A percentile compares a stretch with the other conserved stretches of the same genome.
Evolutionary conservation across 2,888 invertebrate genomes (phyloP).

Genomic region (Bruchidius siliquastri): DNA sequence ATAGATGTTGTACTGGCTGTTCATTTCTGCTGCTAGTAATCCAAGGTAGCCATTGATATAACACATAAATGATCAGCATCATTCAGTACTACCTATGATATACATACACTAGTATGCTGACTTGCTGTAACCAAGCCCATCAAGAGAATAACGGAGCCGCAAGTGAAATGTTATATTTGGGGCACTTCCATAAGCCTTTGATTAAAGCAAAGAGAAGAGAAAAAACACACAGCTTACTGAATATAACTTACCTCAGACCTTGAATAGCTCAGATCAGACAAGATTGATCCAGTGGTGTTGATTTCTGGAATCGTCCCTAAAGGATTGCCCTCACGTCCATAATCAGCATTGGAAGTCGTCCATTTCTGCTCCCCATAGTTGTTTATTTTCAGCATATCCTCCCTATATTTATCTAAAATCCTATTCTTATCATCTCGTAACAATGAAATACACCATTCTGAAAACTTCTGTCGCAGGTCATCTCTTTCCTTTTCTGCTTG

Average conservation of each 20-base stretch:
- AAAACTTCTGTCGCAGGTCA: slow-evolving; percentile 18
- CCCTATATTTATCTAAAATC: slow-evolving; percentile 37
- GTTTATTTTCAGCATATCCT: slow-evolving; percentile 74
- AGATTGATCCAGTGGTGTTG: slow-evolving; percentile 74
- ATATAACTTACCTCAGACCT: slow-evolving; percentile 59
- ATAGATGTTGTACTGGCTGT: too few species aligned
- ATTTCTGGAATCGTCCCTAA: slow-evolving; percentile 64
- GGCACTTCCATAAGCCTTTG: too few species aligned
- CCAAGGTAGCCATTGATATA: too few species aligned
- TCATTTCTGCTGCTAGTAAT: too few species aligned
- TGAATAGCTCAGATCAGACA: slow-evolving; percentile 77
- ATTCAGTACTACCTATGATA: too few species aligned
- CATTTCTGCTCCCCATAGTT: slow-evolving; percentile 34
- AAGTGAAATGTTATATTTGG: too few species aligned
- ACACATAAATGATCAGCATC: too few species aligned
- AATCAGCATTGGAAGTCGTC: slow-evolving; percentile 11
- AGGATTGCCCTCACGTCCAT: slow-evolving; percentile 19
- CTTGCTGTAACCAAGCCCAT: too few species aligned
- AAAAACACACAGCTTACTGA: too few species aligned
- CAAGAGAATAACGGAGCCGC: too few species aligned
- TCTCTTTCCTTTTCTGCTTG: slow-evolving; percentile 17
- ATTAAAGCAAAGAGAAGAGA: too few species aligned
- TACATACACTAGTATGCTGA: too few species aligned
- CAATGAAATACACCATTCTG: slow-evolving; percentile 14
- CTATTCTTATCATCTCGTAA: slow-evolving; percentile 19